Evolutionary conservation across 1,140 invertebrate genomes (phyloP).

Genomic region (Phortica variegata): DNA sequence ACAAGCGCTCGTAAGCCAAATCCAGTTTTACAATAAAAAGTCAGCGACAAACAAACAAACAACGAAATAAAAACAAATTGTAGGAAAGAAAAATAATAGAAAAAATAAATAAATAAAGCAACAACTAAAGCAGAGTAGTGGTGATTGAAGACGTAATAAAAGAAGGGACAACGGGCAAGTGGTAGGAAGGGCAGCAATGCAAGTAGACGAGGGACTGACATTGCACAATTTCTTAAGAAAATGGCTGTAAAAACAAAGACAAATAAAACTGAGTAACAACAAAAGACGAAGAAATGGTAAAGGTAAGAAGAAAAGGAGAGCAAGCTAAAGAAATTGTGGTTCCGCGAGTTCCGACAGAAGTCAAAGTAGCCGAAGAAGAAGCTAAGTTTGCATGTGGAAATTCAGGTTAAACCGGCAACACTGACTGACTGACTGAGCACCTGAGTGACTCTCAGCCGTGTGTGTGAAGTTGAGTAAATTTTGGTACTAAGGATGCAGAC

Average conservation of each 20-base stretch:
- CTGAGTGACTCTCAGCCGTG: neutral
- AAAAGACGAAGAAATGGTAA: conserved; percentile 3
- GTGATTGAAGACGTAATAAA: too few species aligned
- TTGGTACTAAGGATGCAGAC: too few species aligned
- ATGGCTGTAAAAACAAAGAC: conserved; percentile 48
- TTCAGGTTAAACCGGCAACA: conserved; percentile 47
- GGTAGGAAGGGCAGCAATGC: neutral
- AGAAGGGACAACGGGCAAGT: too few species aligned
- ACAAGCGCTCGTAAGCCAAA: too few species aligned
- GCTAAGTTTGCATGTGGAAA: conserved; percentile 40
- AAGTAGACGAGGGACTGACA: too few species aligned
- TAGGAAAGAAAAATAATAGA: too few species aligned
- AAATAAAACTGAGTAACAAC: conserved; percentile 32
- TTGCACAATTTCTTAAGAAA: too few species aligned
- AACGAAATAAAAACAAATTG: too few species aligned
- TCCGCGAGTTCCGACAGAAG: neutral
- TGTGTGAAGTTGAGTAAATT: conserved; percentile 12
- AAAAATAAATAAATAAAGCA: too few species aligned
- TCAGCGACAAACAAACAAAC: too few species aligned
- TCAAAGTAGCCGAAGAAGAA: neutral
- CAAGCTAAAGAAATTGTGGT: conserved; percentile 1
- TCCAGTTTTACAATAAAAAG: too few species aligned
- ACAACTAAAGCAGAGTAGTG: too few species aligned
- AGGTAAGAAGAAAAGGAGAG: conserved; percentile 1
- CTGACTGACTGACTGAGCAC: conserved; percentile 1